Evolutionary conservation across 2,888 invertebrate species (phyloP).

Genomic region (Itoplectis maculator): DNA sequence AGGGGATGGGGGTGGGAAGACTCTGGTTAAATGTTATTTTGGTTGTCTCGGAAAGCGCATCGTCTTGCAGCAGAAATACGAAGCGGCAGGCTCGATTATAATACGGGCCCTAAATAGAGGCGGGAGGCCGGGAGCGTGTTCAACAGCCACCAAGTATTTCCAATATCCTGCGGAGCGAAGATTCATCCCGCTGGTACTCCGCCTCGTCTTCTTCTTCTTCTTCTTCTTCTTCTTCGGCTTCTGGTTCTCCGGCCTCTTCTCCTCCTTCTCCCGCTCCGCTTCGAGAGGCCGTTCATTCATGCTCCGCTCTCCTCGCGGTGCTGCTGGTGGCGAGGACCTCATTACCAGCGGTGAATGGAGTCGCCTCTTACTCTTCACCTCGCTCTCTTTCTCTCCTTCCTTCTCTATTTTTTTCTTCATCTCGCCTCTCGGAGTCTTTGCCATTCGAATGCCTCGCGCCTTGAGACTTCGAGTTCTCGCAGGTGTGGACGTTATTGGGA

Average conservation of each 20-base stretch:
- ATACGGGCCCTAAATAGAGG: slow-evolving; percentile 74
- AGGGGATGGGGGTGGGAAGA: neutral
- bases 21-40: slow-evolving; percentile 67
- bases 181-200: slow-evolving; percentile 74
- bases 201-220: slow-evolving; percentile 39
- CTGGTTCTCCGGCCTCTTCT: slow-evolving; percentile 40
- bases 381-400: slow-evolving; percentile 63
- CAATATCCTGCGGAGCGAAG: slow-evolving; percentile 84
- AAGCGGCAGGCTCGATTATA: slow-evolving; percentile 78
- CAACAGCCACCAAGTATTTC: slow-evolving; percentile 83
- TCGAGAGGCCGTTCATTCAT: slow-evolving; percentile 79
- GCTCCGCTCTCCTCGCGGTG: slow-evolving; percentile 68
- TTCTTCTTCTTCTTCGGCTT: slow-evolving; percentile 49
- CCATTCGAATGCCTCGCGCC: slow-evolving; percentile 43
- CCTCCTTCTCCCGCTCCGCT: slow-evolving; percentile 56
- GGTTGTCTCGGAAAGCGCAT: slow-evolving; percentile 45
- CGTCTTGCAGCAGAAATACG: slow-evolving; percentile 15
- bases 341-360: slow-evolving; percentile 82
- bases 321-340: slow-evolving; percentile 82
- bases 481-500: slow-evolving; percentile 48
- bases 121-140: slow-evolving; percentile 72
- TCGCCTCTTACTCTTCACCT: slow-evolving; percentile 61
- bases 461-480: slow-evolving; percentile 27
- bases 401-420: slow-evolving; percentile 49
- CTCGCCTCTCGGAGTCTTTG: slow-evolving; percentile 45